Conservation (phyloP, 2,113 vertebrate genomes). For the Thunnus maccoyii region DNA sequence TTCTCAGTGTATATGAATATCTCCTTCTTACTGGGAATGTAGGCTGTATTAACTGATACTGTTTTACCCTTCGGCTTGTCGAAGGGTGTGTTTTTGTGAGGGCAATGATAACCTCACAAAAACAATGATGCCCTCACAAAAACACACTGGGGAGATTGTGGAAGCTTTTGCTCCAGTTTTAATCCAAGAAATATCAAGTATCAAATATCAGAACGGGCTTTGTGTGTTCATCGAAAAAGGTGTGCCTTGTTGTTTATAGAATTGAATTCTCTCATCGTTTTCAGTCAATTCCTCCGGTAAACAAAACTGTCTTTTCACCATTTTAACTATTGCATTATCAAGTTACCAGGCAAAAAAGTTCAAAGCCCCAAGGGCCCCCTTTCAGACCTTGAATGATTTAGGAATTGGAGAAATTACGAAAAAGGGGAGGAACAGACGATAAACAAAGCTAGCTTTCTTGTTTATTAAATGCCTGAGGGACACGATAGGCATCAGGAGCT, state of each 20-base stretch:
- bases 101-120: neutral
- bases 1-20: conserved; percentile 8
- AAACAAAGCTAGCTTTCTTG: conserved; percentile 61
- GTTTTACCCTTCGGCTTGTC: conserved; percentile 32
- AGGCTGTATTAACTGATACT: conserved; percentile 37
- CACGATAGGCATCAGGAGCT: conserved; percentile 63
- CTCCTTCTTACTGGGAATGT: conserved; percentile 24
- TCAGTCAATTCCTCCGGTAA: conserved; percentile 10
- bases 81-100: neutral
- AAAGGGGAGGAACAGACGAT: conserved; percentile 18
- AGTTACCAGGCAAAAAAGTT: neutral
- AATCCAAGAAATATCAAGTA: neutral
- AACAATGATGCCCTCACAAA: neutral
- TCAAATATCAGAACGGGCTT: neutral
- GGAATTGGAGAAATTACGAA: conserved; percentile 11
- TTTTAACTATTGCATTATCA: neutral
- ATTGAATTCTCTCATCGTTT: neutral
- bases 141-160: conserved; percentile 30
- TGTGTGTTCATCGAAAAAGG: conserved; percentile 15
- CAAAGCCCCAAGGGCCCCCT: neutral
- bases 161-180: conserved; percentile 4
- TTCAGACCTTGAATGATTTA: conserved; percentile 24
- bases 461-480: conserved; percentile 60
- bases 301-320: conserved; percentile 6
- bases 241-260: conserved; percentile 1